Base-by-base conservation (phyloP, 2,888 invertebrate genomes). In the Portevinia maculata region DNA sequence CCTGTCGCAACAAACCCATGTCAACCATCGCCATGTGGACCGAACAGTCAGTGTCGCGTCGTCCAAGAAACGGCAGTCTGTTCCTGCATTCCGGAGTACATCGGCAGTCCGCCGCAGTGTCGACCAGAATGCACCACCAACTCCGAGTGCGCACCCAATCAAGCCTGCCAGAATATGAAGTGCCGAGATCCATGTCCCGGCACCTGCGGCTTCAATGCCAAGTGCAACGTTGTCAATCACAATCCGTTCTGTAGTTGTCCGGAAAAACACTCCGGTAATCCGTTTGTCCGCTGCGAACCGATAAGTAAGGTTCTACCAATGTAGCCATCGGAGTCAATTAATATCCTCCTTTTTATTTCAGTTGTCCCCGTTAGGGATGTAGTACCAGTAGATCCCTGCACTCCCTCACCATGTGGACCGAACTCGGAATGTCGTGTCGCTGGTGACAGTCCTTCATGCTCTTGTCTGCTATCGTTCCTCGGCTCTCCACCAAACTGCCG, bases 141-240 rank as follows among this genome's bases (percentile, higher is more conserved):
- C 87, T 92, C 93, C 1, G 95, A 95, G 88, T 96, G 95, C 89
- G 87, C 93, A 8, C 93, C 92, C 75, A 92, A 93, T 85, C 91
- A 93, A 86, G 94, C 95, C 11, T 96, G 96, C 87, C 93, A 94
- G 76, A 93, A 93, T 86, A 92, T 93, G 87, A 95, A 94, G 91
- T 96, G 95, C 87, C 92, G 92, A 88, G 94, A 95, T 88, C 95
- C 95, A 32, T 95, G 95, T 85, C 93, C 93, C 2, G 95, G 95
- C 39, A 93, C 94, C 7, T 96, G 96, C 87, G 96, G 95, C 24
- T 90, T 93, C 52, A 93, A 93, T 86, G 95, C 96, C 1, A 87
- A 93, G 50, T 96, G 96, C 86, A 92, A 92, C 84, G 94, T 95
- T n/a, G 92, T 93, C 21, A 94, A 95, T 86, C 96, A 96, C 88